Evolutionary conservation across 2,888 invertebrate genomes (phyloP), one percentile per base, ranked within the genome.

Genomic region (Drosophila monieri): DNA sequence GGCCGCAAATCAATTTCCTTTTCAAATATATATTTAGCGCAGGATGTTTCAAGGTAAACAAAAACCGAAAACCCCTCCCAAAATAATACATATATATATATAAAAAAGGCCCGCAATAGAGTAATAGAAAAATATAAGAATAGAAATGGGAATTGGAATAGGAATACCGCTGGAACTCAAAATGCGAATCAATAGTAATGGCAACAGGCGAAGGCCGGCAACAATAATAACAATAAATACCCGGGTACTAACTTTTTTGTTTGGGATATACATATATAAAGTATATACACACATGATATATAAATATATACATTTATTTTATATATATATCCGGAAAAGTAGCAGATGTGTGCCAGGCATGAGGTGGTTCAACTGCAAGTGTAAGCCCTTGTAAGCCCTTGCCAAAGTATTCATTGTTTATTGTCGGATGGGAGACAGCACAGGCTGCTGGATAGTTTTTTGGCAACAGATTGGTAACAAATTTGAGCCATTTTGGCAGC

Each of bases 1-100:
- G 47, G 47, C 85, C 66, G 65, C 86, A 80, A 80, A 80, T 84
- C 86, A 80, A 85, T 80, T 85, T 85, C 78, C 80, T 80, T 77
- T 80, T 70, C 48, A 56, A 30, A 80, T 77, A 80, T 83, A 80
- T 85, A 77, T 85, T 83, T 83, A 72, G 80, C 86, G 54, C 78
- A 77, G 84, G 73, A 83, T 72, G 62, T 60, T 32, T 41, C 32
- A 25, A 35, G 47, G 69, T 39, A 43, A 62, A 43, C 55, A 52
- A 18, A 51, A 32, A 49, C 21, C 35, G 32, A 23, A 55, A 53
- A 8, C 23, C 30, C n/a, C 37, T 12, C 6, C 14, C 23, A 60
- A 72, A 70, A 27, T 41, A 43, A 51, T 35, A 57, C 23, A 21
- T 15, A 15, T 9, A 58, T 48, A 6, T 52, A 30, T 32, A 32